Evolutionary conservation across 2,888 invertebrate genomes (phyloP).

Genomic region (Lypha dubia): DNA sequence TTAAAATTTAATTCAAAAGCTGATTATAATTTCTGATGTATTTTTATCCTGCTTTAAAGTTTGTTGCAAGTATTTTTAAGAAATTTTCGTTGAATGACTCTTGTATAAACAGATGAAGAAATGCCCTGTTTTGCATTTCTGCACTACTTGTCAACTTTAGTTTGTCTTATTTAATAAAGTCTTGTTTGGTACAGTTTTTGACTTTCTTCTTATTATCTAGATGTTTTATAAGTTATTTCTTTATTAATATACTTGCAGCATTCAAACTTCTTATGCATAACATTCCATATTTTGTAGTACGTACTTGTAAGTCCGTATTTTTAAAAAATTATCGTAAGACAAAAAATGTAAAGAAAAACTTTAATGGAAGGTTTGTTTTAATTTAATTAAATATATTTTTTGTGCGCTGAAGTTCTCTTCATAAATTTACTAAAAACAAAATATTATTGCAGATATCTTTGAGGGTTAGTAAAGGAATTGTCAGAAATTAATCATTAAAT

Average conservation of each 20-base stretch:
- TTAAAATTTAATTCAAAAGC: too few relatives aligned
- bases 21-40: too few relatives aligned
- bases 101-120: too few relatives aligned
- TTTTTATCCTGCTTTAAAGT: too few relatives aligned
- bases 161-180: neutral
- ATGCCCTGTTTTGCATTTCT: too few relatives aligned
- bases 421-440: neutral
- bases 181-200: neutral
- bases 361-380: neutral
- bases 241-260: neutral
- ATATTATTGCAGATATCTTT: neutral
- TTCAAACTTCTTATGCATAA: neutral
- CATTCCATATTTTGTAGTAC: slow-evolving; percentile 6
- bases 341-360: neutral
- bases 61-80: too few relatives aligned
- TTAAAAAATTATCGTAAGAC: neutral
- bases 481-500: too few relatives aligned
- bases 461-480: too few relatives aligned
- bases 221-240: neutral
- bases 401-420: neutral
- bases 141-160: neutral
- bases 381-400: slow-evolving; percentile 19
- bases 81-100: too few relatives aligned
- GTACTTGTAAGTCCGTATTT: neutral
- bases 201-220: neutral